Evolutionary conservation across 2,113 vertebrate genomes (phyloP), one percentile per base, ranked within the genome.

Genomic region (Bambusicola thoracicus): DNA sequence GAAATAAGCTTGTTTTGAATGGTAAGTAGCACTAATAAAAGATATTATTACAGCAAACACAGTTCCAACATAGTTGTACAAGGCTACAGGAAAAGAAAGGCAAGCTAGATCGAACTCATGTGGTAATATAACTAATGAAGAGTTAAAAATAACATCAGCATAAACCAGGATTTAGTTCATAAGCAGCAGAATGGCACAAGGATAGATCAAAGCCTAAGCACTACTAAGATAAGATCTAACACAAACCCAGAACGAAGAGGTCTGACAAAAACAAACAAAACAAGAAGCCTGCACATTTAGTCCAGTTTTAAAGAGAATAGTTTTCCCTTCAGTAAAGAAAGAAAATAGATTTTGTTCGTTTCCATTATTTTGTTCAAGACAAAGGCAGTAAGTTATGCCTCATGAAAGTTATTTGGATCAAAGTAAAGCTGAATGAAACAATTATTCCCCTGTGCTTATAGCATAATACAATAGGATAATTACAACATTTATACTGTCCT

Each of bases 141-240:
- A 15, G 36, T 90, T 75, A 81, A 81, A 76, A 84, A 48, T 22
- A 44, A 67, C 41, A 40, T 67, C 72, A 20, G 63, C 82, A 68
- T 38, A 91, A 77, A 85, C 22, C 63, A 82, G 81, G 68, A 67
- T 68, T 89, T 15, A 66, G 75, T 17, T 82, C 72, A 85, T 41
- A 34, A 87, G 68, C 18, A 89, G 10, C 8, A 92, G 32, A 91
- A 85, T 2, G 2, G 58, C 72, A 82, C 40, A 68, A 9, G 25
- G 76, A 14, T 24, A 73, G 40, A 94, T 85, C 87, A 96, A 87
- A 95, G 85, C 41, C 63, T 80, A 15, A 61, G 48, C 15, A 44
- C 40, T 36, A 36, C 16, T 24, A 48, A 70, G 92, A 59, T 87
- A 93, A 93, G 51, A 93, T 73, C 84, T 76, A 85, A 89, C 27